Percentiles rank a stretch among this genome's conserved stretches.
Conservation (phyloP, 2,888 invertebrate genomes). For the Matsumyia berberina region DNA sequence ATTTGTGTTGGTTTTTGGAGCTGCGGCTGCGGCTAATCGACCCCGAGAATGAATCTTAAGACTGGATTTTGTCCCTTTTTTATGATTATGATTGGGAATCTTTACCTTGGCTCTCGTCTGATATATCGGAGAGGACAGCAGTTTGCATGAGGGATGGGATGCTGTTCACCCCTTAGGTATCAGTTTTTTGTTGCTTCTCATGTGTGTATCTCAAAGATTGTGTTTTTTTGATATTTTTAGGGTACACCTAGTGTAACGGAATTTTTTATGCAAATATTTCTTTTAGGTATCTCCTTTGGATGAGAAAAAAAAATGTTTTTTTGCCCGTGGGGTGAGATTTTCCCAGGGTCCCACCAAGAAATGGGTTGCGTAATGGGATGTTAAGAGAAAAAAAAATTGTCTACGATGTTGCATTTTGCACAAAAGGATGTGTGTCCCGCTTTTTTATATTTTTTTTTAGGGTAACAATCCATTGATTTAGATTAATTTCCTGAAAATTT, state of each 20-base stretch:
- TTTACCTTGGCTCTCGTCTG: constrained; percentile 35
- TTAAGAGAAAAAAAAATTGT: constrained; percentile 69
- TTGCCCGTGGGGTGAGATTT: constrained; percentile 82
- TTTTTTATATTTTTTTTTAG: constrained; percentile 59
- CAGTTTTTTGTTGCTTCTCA: constrained; percentile 49
- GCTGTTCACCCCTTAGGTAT: constrained; percentile 71
- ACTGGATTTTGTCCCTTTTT: constrained; percentile 76
- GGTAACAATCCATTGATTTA: constrained; percentile 77
- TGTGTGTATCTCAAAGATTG: constrained; percentile 49
- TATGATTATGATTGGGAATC: constrained; percentile 73
- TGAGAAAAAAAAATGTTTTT: constrained; percentile 68
- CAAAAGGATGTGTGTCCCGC: constrained; percentile 49
- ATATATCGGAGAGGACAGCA: constrained; percentile 62
- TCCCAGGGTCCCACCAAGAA: constrained; percentile 81
- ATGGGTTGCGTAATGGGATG: constrained; percentile 75
- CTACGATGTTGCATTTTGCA: constrained; percentile 71
- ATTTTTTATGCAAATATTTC: constrained; percentile 84
- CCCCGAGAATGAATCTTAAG: constrained; percentile 64
- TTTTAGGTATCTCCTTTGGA: constrained; percentile 77
- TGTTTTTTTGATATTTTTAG: constrained; percentile 54
- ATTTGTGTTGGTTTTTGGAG: constrained; percentile 70
- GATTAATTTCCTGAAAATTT: constrained; percentile 78
- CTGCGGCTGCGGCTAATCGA: constrained; percentile 75
- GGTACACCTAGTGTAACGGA: constrained; percentile 81
- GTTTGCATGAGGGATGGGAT: constrained; percentile 49